Evolutionary conservation across 37 sponge, comb jelly and placozoan species (phyloP), one percentile per base, ranked within the genome.

Genomic region (Axinella damicornis): DNA sequence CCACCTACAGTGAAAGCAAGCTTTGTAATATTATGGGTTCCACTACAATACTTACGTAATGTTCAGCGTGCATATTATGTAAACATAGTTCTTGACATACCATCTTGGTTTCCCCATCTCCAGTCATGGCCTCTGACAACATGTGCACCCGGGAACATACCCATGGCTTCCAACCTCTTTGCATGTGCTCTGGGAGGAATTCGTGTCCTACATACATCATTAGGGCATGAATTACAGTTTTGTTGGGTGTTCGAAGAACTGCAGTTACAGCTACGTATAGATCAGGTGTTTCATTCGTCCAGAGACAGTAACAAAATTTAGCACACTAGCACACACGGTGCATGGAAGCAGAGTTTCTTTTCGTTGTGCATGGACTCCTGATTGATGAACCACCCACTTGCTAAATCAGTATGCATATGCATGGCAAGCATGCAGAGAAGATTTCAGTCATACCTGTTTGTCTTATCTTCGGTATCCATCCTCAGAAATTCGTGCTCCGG

Each of bases 101-200:
- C 97, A 76, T 96, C 97, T 69, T 96, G 97, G 28, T 91, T 74
- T 22, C 73, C 82, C 97, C 97, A 96, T 32, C 55, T 37, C 97
- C 97, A 96, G 73, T 96, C 97, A 16, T 46, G 30, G 2, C 97
- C 97, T 83, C 97, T 80, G 31, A 69, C 68, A 2, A 96, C 97
- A 34, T 67, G 70, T 66, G 97, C 97, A 40, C 92, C 92, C 14
- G 67, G 57, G 54, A 93, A 96, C 15, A 94, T 65, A 2, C 97
- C 97, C 46, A 78, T 77, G 5, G 81, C 78, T 38, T 41, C 18
- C 2, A 91, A 22, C 33, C 72, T 79, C 39, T 27, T 73, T n/a
- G 71, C 30, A 5, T 40, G 27, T 17, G 18, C n/a, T 56, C 94
- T 70, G 17, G 67, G 31, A 1, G 73, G 69, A 53, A 89, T 59